Evolutionary conservation across 1,140 invertebrate species (phyloP), one percentile per base, ranked within the genome.

Genomic region (Mycetomoellerius zeteki): DNA sequence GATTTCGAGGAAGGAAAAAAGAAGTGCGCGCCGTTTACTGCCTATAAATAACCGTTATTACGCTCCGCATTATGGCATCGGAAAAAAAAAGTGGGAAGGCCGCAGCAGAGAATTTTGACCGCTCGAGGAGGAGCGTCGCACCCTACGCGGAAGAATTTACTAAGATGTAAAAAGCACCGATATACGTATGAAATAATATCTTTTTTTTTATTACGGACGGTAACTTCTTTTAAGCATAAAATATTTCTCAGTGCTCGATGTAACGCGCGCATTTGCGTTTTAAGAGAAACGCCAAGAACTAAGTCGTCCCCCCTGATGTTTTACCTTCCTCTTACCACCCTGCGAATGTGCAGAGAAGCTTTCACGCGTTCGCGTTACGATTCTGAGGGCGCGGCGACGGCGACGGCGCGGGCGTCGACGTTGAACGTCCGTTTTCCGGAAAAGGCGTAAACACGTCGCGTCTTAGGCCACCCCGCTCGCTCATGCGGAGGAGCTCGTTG

Each of bases 41-140:
- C 73, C 73, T 89, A 89, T 85, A 89, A 89, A 89, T 89, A 88
- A 89, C 80, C 80, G 73, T 89, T 89, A 89, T 89, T 89, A 89
- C 81, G 81, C 54, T 43, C 72, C 27, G 65, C 81, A 80, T 89
- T 89, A 86, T 67, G 50, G 58, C 72, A 73, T 84, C 72, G 88
- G 67, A 88, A 88, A 78, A 69, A 72, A 73, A 64, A 72, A 85
- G 77, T 56, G 80, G 65, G 72, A 85, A 72, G 56, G 62, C 76
- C 47, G 72, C 77, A 30, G 62, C 78, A 27, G 56, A 27, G 24
- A 24, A 52, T 43, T 69, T 80, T 52, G 62, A 33, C 77, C 50
- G 77, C 30, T 37, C n/a, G 47, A 24, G n/a, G n/a, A 69, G 43
- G 12, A 54, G 19, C 43, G 33, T 78, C 62, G 12, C 19, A 4